Evolutionary conservation across 2,888 invertebrate genomes (phyloP), one percentile per base, ranked within the genome.

Genomic region (Oegoconia quadripuncta): DNA sequence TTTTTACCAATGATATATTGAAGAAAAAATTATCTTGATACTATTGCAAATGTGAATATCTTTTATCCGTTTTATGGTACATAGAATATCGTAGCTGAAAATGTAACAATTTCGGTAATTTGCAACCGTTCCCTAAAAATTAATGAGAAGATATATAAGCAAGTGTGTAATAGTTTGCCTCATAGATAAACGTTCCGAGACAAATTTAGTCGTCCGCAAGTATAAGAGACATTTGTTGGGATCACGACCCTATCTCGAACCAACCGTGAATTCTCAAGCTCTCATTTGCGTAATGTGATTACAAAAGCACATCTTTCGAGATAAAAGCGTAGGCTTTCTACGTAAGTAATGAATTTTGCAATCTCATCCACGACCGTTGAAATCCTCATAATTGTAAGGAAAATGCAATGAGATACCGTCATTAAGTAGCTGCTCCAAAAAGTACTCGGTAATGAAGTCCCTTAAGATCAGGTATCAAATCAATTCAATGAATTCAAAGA

Each of bases 211-310:
- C 68, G 67, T 68, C 67, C 66, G 58, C 63, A 64, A 72, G 68
- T 72, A 72, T 74, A 72, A 64, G 65, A 69, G 74, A 74, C 78
- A 75, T 80, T 79, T 74, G 81, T 74, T 59, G 78, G 73, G 81
- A 77, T 79, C 80, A 74, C 74, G 78, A 75, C 74, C 80, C 74
- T 73, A 73, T 75, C 76, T 72, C 64, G 75, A 73, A 69, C 73
- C 78, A 70, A 68, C 75, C 77, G 74, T 78, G 77, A 79, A 80
- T 79, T 69, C 74, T 74, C 68, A 64, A 74, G 74, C 72, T 79
- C 80, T 81, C 82, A 82, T 84, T 83, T 84, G 74, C 82, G 81
- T 84, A 84, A 83, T 84, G 83, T 83, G 82, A 84, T 84, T 84
- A 84, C 84, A 83, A 84, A 83, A 82, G 84, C 80, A 84, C 81